phyloP scores from a whole-genome alignment of 2,797 vertebrate species.

The Gila robusta region DNA sequence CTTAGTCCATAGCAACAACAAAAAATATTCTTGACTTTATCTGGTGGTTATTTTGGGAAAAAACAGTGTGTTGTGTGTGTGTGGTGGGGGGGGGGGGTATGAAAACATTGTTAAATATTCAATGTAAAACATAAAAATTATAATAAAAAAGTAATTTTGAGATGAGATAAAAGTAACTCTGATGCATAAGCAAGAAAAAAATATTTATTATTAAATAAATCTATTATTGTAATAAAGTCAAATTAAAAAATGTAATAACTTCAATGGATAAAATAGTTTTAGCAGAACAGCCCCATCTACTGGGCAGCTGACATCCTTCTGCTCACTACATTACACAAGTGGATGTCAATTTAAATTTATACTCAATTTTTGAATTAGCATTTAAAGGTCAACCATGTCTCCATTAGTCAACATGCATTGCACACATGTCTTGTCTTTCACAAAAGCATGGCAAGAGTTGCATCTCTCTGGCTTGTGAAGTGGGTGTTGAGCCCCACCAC shows the following conservation, averaged over 20 bases:
- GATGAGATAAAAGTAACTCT: neutral
- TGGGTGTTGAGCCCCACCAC: slow-evolving; percentile 42
- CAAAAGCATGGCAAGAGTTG: slow-evolving; percentile 1
- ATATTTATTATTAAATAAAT: too few relatives aligned
- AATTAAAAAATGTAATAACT: neutral
- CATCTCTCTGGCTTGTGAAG: neutral
- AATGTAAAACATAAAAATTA: neutral
- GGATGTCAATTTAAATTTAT: neutral
- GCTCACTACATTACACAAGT: neutral
- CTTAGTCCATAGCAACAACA: too few relatives aligned
- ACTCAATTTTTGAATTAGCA: neutral
- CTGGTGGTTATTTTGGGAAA: too few relatives aligned
- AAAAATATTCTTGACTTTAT: too few relatives aligned
- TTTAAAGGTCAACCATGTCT: neutral
- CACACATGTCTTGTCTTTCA: slow-evolving; percentile 1
- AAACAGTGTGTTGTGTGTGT: too few relatives aligned
- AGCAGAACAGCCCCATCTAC: slow-evolving; percentile 39
- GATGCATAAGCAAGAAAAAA: neutral
- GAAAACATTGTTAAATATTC: neutral
- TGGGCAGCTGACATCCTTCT: slow-evolving; percentile 9
- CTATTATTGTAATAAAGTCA: neutral
- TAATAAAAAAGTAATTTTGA: neutral
- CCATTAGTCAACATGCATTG: slow-evolving; percentile 22
- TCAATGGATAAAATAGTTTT: neutral
- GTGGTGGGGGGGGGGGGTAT: too few relatives aligned